Evolutionary conservation across 2,797 vertebrate species (phyloP), one percentile per base, ranked within the genome.

Genomic region (Alca torda): DNA sequence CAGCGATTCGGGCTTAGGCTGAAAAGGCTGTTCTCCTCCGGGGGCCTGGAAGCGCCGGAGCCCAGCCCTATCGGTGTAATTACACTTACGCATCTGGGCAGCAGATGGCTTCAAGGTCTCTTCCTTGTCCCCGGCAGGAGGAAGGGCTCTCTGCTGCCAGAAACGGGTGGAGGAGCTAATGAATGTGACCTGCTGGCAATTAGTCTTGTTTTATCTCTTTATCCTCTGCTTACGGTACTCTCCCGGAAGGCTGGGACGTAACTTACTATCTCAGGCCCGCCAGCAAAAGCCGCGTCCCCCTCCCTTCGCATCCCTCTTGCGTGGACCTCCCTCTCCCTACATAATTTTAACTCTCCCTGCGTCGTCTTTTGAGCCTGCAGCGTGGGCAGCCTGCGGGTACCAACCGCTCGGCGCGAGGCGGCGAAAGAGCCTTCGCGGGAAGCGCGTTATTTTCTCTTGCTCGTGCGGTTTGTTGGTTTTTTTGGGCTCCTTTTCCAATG

Each of bases 81-180:
- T 84, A 92, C 95, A 82, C 84, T 90, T 82, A 90, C 84, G 61
- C 96, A 95, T 91, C 95, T 96, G 94, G 89, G 95, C 54, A 82
- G 89, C 96, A 95, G 91, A 92, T 97, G 94, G 96, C 94, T 95
- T 95, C 96, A 96, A 95, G 95, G 96, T 94, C 91, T 84, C 73
- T 45, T 57, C 77, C 80, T 54, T 24, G 89, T 89, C 82, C 89
- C 86, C 1, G 0, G 77, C 51, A 70, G 51, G 51, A 93, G 65
- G 76, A 85, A 94, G 43, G 76, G 41, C 64, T 24, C 20, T 37
- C 26, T 26, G 84, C 74, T 84, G 77, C 73, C 2, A 4, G 72
- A 26, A 77, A 2, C 0, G 3, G 83, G 65, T 64, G 51, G 84
- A 92, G 81, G 16, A 87, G 76, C 75, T 90, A 60, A 76, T 57